These are phyloP conservation scores for Sphaeramia orbicularis DNA, from an alignment of 2,797 vertebrate species.

Conservation along the genomic window DNA sequence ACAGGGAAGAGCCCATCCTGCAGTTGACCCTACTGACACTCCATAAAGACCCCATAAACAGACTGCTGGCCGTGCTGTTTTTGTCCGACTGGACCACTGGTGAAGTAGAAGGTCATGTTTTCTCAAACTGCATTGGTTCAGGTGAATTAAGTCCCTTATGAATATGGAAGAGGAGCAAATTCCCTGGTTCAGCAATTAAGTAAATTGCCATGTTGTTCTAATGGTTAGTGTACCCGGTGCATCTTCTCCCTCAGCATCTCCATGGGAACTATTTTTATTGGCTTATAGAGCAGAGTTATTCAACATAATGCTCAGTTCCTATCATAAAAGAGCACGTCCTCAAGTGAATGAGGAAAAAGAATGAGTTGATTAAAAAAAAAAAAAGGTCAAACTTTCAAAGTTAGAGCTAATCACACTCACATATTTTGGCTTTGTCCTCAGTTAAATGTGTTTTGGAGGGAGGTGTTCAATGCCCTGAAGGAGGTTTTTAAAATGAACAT, in stretches of 20 bases:
- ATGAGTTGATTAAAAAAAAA: too few relatives aligned
- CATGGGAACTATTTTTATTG: constrained; percentile 34
- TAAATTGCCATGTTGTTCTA: constrained; percentile 35
- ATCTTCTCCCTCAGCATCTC: constrained; percentile 19
- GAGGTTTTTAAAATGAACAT: too few relatives aligned
- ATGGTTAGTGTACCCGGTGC: background rate
- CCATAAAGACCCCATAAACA: constrained; percentile 77
- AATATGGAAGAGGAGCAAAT: constrained; percentile 43
- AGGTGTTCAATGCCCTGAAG: too few relatives aligned
- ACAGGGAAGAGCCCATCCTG: constrained; percentile 58
- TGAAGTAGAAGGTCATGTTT: constrained; percentile 62
- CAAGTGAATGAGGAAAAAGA: background rate
- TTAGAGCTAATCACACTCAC: too few relatives aligned
- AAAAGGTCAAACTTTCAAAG: too few relatives aligned
- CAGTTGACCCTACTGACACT: constrained; percentile 66
- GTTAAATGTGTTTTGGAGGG: too few relatives aligned
- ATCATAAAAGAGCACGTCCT: too few relatives aligned
- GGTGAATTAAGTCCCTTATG: constrained; percentile 45
- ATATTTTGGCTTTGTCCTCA: too few relatives aligned
- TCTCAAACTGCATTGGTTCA: constrained; percentile 44
- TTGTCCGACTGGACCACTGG: constrained; percentile 17
- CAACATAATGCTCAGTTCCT: too few relatives aligned
- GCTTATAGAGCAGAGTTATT: constrained; percentile 5
- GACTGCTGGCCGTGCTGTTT: constrained; percentile 73
- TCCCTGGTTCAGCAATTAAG: constrained; percentile 58